Conservation (phyloP, 2,797 vertebrate genomes). For the Chrosomus eos region DNA sequence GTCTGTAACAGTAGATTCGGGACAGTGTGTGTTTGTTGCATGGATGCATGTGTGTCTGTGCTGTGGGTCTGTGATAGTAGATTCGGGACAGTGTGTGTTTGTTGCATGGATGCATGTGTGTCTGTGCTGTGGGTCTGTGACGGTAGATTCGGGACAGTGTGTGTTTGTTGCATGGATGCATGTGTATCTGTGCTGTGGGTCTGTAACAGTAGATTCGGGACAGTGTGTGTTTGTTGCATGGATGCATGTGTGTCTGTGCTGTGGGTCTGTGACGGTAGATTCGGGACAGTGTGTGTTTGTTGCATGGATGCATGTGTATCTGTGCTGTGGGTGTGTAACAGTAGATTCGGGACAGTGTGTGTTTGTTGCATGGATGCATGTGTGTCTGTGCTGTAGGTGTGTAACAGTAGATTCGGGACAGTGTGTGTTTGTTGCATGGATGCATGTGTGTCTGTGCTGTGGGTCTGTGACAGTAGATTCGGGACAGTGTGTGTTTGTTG, state of each 20-base stretch:
- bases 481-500: background rate
- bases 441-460: background rate
- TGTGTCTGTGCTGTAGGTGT: background rate
- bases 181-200: background rate
- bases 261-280: background rate
- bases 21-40: background rate
- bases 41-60: background rate
- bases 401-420: background rate
- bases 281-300: background rate
- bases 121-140: background rate
- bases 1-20: background rate
- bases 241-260: background rate
- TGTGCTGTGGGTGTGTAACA: background rate
- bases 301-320: background rate
- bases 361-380: background rate
- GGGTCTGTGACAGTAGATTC: background rate
- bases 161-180: background rate
- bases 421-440: background rate
- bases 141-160: background rate
- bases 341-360: background rate
- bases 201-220: background rate
- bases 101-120: background rate
- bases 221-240: background rate
- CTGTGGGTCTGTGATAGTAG: background rate
- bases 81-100: background rate